Base-by-base conservation (phyloP, 1,140 invertebrate genomes). In the Pseudomyrmex pallidus region DNA sequence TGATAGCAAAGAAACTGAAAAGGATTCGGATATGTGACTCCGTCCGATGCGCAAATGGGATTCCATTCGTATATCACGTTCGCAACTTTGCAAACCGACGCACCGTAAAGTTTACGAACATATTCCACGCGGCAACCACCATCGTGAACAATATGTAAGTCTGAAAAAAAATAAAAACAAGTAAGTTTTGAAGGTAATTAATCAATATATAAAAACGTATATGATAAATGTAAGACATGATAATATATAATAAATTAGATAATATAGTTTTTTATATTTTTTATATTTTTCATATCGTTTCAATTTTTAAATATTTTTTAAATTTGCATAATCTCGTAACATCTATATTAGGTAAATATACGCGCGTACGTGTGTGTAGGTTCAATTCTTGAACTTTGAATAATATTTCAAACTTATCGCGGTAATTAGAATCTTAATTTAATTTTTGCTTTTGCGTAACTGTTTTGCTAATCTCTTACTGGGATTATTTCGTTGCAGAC, bases 1-100 rank as follows among this genome's bases (percentile, higher is more conserved):
- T 82, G 74, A 46, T 89, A 85, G 73, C 90, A 92, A 3, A 92
- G 85, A 87, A 92, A 91, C 2, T 92, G 54, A 35, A 91, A 93
- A n/a, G 92, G 92, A 82, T 93, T 93, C 10, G 85, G 64, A 83
- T 93, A 92, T 0, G 92, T 92, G 17, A 89, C 61, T 56, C 89
- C 90, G 74, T 93, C 91, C 8, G 82, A 72, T 12, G 89, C 92
- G 63, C 92, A 92, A 9, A 92, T 84, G 0, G 92, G 92, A 86
- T 92, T 93, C 90, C 90, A 92, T 67, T 94, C 92, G 72, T 90
- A 91, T 44, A 87, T 89, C 44, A 76, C 82, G 25, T 84, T 89
- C 15, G 92, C 87, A 50, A 92, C 78, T n/a, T 87, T 64, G 73
- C 93, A 93, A 1, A 89, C 67, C 2, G 48, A 50, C 8, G 54